Base-by-base conservation (phyloP, 2,797 vertebrate genomes). In the Coregonus suidteri region DNA sequence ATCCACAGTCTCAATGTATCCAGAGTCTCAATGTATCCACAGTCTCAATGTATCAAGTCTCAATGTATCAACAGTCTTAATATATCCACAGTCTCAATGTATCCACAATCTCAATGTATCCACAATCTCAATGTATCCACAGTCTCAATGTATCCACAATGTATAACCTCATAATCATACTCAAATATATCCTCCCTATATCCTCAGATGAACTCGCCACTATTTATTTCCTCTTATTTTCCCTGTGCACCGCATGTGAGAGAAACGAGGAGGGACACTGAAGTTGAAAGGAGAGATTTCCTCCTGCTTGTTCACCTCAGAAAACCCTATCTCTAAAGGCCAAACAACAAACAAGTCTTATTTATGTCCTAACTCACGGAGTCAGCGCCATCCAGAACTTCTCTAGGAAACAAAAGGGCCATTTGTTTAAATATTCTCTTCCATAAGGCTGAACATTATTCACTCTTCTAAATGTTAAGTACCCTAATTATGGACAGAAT, bases 391-490 rank as follows among this genome's bases (percentile, higher is more conserved):
- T 35, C 56, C 56, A 34, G 52, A 64, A 51, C 13, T 47, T 34
- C 37, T 15, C 52, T 34, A 67, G 53, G 47, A 35, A 41, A 20
- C 41, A 59, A 31, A 73, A 56, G 74, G 54, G 30, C 54, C 47
- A 64, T 41, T 79, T 79, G 77, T 81, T 78, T 30, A 76, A 65
- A 81, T 78, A 76, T 79, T 81, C 75, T 3, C 18, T 59, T 74
- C 35, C 74, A 77, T 70, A 13, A 34, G 72, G 78, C 76, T 81
- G 75, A 79, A 6, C 75, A 74, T 73, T 54, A 85, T 82, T 83
- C 54, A 73, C 64, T 76, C 51, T 34, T 81, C 54, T 80, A 85
- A 80, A 90, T 87, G 73, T 84, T 83, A 87, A 80, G 72, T 78
- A 82, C 71, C 25, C 34, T 71, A 66, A 82, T 75, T 75, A 84